Evolutionary conservation across 2,888 invertebrate species (phyloP), one percentile per base, ranked within the genome.

Genomic region (Cantharis flavilabris): DNA sequence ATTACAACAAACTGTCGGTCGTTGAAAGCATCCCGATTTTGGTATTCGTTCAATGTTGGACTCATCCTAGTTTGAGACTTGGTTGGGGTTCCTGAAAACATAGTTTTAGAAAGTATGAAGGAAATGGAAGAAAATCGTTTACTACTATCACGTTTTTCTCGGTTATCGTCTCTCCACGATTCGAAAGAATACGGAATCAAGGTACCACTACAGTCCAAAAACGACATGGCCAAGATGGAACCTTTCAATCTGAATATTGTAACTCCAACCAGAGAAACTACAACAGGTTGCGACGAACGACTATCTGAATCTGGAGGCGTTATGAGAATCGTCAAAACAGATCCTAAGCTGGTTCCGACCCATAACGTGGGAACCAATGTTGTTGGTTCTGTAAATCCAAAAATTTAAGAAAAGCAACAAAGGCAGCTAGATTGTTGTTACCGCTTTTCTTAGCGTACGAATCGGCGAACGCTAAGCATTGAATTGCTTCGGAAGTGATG

Each of bases 321-420:
- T 87, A 99, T 93, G 88, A 95, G 93, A 89, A 99, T 94, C 80
- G 98, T 97, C 85, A 99, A 92, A 87, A 98, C 96, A 77, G 98
- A 98, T 84, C 99, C 99, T 85, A 97, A 92, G 89, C 97, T 97
- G 83, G 98, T 99, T 85, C 99, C 99, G 85, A 99, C 94, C 99
- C 99, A 99, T 82, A 99, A 90, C 84, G 98, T 98, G 83, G 99
- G 98, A 85, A 92, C 89, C 86, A 95, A 91, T 84, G 94, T 92
- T 88, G 93, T 92, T 84, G 95, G 94, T 90, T 98, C 98, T 98
- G 88, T 23, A 86, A 84, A 75, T 79, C 79, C 62, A 72, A 80
- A 75, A 49, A 16, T 49, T 30, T 18, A 63, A 65, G 30, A 20
- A 11, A 23, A 13, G n/a, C 28, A 14, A 26, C 1, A 9, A 70